Evolutionary conservation across 2,113 vertebrate species (phyloP).

Genomic region (Barnardius zonarius): DNA sequence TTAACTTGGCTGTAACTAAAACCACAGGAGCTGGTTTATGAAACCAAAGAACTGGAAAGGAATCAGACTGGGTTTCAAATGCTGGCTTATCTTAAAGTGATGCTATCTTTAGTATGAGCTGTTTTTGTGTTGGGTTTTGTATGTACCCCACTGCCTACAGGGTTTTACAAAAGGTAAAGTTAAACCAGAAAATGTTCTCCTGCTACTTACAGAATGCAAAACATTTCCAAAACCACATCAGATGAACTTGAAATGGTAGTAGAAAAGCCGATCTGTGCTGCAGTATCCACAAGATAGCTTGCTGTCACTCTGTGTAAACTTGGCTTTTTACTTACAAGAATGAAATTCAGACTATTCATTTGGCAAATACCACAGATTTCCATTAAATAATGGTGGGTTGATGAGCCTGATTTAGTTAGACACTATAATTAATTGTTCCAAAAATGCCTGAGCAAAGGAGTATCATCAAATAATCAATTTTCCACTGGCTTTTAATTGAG

Average conservation of each 20-base stretch:
- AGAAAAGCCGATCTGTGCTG: background rate
- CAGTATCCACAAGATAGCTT: background rate
- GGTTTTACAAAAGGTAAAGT: background rate
- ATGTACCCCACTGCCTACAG: background rate
- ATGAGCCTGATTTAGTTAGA: constrained; percentile 51
- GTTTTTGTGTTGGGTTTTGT: background rate
- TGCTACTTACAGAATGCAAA: background rate
- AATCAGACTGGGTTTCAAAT: background rate
- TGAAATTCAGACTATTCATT: constrained; percentile 39
- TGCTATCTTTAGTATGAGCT: background rate
- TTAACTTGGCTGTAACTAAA: constrained; percentile 1
- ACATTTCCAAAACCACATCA: background rate
- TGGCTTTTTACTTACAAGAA: constrained; percentile 48
- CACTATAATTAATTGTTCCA: constrained; percentile 44
- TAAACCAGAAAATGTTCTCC: background rate
- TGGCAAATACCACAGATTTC: constrained; percentile 64
- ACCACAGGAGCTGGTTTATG: background rate
- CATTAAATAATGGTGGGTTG: constrained; percentile 44
- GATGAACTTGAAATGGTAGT: background rate
- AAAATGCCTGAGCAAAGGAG: constrained; percentile 24
- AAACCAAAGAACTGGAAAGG: background rate
- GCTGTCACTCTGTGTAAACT: constrained; percentile 6
- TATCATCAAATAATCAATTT: constrained; percentile 49
- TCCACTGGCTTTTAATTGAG: constrained; percentile 41
- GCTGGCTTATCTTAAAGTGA: background rate